Base-by-base conservation (phyloP, 2,113 vertebrate genomes). In the Catagonus wagneri region DNA sequence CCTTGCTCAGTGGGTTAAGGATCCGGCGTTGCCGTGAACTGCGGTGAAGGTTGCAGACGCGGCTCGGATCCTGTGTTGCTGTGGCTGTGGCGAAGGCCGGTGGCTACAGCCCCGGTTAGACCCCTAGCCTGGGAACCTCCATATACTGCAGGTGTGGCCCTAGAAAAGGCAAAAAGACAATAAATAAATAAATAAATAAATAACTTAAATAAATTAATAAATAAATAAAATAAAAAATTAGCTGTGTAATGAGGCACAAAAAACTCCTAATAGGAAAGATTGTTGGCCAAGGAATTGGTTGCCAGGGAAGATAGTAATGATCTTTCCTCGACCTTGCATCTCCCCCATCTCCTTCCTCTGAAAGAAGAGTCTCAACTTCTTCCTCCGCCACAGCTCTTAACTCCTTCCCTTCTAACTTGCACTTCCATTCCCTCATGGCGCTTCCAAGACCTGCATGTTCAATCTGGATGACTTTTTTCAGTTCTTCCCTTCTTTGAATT, bases 161-260 rank as follows among this genome's bases (percentile, higher is more conserved):
- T n/a, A n/a, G n/a, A n/a, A n/a, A n/a, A n/a, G n/a, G n/a, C n/a
- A n/a, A n/a, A n/a, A n/a, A n/a, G n/a, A n/a, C n/a, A n/a, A n/a
- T n/a, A n/a, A n/a, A n/a, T n/a, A n/a, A n/a, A n/a, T n/a, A n/a
- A n/a, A n/a, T n/a, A n/a, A n/a, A n/a, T n/a, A n/a, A n/a, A n/a
- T n/a, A n/a, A n/a, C n/a, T n/a, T n/a, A n/a, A n/a, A n/a, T n/a
- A n/a, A n/a, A n/a, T n/a, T n/a, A n/a, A n/a, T n/a, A n/a, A n/a
- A n/a, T n/a, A n/a, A n/a, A n/a, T n/a, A n/a, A n/a, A n/a, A n/a
- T 14, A 63, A 79, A 96, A 81, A 86, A 39, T 63, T 63, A 16
- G 44, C 71, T 39, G 61, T 23, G 10, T 72, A 78, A 10, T 50
- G 83, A 86, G 6, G 83, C 54, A n/a, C 50, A 91, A 68, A 56